Percentiles rank a stretch among this genome's conserved stretches.
These are phyloP conservation scores for Eretmocerus hayati DNA, from an alignment of 2,888 invertebrate genomes.

Conservation along the genomic window DNA sequence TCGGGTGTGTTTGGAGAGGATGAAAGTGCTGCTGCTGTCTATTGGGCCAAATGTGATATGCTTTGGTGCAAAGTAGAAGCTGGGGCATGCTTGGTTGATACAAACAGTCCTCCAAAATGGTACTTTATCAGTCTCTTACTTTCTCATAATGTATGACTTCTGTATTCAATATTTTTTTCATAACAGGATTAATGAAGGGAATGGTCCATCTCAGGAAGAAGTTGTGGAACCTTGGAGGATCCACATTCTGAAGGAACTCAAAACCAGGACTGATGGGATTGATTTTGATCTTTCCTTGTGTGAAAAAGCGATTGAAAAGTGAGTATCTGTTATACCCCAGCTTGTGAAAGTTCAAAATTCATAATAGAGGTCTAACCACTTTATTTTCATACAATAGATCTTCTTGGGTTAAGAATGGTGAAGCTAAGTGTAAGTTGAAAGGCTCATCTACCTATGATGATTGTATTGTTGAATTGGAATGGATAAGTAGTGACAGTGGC, in stretches of 20 bases:
- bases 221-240: constrained; percentile 69
- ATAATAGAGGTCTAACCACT: neutral
- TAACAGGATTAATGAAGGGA: constrained; percentile 50
- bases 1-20: constrained; percentile 77
- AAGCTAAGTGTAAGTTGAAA: constrained; percentile 58
- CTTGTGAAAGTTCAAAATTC: too few relatives aligned
- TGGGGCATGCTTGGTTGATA: constrained; percentile 71
- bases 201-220: constrained; percentile 56
- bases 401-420: constrained; percentile 80
- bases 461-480: constrained; percentile 73
- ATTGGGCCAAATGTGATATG: constrained; percentile 74
- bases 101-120: constrained; percentile 73
- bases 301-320: constrained; percentile 72
- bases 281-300: constrained; percentile 55
- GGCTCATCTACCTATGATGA: constrained; percentile 57
- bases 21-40: constrained; percentile 62
- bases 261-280: constrained; percentile 51
- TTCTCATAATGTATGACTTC: neutral
- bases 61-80: constrained; percentile 76
- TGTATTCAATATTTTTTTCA: too few relatives aligned
- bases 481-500: constrained; percentile 60
- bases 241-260: constrained; percentile 63
- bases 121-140: constrained; percentile 28
- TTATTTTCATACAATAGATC: constrained; percentile 48
- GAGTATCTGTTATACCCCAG: constrained; percentile 20